phyloP scores from a whole-genome alignment of 2,797 vertebrate genomes.

The Sebastes umbrosus region DNA sequence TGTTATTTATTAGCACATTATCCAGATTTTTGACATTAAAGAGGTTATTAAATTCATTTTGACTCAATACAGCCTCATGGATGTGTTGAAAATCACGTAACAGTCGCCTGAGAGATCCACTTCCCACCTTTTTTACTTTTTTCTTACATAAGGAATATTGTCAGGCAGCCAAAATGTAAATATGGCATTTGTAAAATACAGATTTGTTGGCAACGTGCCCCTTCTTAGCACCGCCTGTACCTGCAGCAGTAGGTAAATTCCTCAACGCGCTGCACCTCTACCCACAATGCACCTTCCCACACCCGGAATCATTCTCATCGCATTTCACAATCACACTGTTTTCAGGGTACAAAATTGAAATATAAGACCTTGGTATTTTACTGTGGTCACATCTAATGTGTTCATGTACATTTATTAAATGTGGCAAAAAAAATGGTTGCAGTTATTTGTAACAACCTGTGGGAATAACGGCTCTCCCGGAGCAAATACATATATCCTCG shows the following conservation, averaged over 20 bases:
- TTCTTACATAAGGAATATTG: background rate
- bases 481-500: constrained; percentile 14
- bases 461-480: constrained; percentile 9
- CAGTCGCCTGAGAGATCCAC: constrained; percentile 6
- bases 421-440: background rate
- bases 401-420: constrained; percentile 28
- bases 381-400: constrained; percentile 9
- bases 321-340: background rate
- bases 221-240: constrained; percentile 52
- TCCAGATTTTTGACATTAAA: background rate
- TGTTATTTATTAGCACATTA: constrained; percentile 40
- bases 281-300: constrained; percentile 31
- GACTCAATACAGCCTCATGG: constrained; percentile 1
- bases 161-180: constrained; percentile 58
- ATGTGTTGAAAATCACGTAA: constrained; percentile 20
- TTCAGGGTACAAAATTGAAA: constrained; percentile 7
- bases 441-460: background rate
- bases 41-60: background rate
- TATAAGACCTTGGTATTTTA: background rate
- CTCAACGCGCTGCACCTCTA: constrained; percentile 18
- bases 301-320: constrained; percentile 21
- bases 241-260: constrained; percentile 26
- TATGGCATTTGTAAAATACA: constrained; percentile 50
- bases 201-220: constrained; percentile 62
- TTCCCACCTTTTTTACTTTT: constrained; percentile 20